phyloP scores from a whole-genome alignment of 2,797 vertebrate species.

The Nyctibius grandis region DNA sequence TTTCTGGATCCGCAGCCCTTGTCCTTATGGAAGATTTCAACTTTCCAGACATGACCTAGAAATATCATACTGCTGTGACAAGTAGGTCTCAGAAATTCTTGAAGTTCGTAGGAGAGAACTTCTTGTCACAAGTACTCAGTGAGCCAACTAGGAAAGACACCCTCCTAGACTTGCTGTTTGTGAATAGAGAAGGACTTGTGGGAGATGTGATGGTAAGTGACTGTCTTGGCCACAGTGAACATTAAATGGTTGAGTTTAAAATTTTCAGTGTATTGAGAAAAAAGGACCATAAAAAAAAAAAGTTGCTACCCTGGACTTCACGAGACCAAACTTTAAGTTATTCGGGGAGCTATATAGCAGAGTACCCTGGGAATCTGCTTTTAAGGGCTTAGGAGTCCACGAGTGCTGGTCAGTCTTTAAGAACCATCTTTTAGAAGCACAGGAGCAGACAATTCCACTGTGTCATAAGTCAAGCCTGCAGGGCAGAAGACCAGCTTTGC shows the following conservation, averaged over 20 bases:
- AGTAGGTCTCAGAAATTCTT: neutral
- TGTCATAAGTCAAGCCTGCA: neutral
- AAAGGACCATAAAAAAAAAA: neutral
- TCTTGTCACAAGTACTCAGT: neutral
- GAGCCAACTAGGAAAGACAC: neutral
- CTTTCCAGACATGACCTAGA: neutral
- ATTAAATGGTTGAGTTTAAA: too few relatives aligned
- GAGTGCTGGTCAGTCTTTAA: neutral
- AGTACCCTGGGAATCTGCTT: neutral
- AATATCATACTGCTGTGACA: neutral
- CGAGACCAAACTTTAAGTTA: neutral
- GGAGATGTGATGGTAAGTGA: neutral
- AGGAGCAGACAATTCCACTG: neutral
- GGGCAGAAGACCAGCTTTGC: neutral
- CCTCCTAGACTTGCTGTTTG: neutral
- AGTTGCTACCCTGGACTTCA: neutral
- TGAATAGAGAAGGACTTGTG: neutral
- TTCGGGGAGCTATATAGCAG: neutral
- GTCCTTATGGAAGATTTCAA: neutral
- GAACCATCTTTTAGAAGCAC: neutral
- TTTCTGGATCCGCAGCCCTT: neutral
- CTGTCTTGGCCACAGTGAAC: neutral
- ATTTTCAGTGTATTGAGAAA: neutral
- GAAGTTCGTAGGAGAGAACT: neutral
- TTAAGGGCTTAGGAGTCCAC: neutral